Percentiles rank a stretch among this genome's conserved stretches.
These are phyloP conservation scores for Quadroppia sp. DNA, from an alignment of 2,888 invertebrate genomes.

Conservation along the genomic window DNA sequence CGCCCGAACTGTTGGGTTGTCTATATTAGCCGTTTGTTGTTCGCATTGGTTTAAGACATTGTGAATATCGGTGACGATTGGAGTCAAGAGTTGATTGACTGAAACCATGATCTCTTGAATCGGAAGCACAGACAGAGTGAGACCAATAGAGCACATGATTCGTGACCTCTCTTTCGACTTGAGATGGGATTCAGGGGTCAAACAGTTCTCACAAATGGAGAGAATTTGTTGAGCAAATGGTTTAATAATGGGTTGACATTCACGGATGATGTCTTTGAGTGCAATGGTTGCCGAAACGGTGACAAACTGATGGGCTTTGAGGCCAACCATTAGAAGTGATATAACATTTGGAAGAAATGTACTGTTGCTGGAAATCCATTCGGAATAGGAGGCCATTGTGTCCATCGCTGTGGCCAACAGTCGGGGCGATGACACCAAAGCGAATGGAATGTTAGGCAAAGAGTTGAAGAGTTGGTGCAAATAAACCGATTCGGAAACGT, in stretches of 20 bases:
- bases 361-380: slow-evolving; percentile 74
- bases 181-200: slow-evolving; percentile 53
- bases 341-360: slow-evolving; percentile 64
- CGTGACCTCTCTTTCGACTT: slow-evolving; percentile 67
- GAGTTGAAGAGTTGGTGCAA: slow-evolving; percentile 61
- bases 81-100: slow-evolving; percentile 65
- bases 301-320: slow-evolving; percentile 63
- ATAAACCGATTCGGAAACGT: slow-evolving; percentile 59
- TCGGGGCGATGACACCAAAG: slow-evolving; percentile 51
- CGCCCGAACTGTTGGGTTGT: neutral
- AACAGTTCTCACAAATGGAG: slow-evolving; percentile 59
- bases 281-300: slow-evolving; percentile 77
- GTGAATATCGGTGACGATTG: slow-evolving; percentile 50
- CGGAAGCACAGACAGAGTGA: slow-evolving; percentile 65
- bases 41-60: slow-evolving; percentile 31
- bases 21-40: neutral
- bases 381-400: slow-evolving; percentile 71
- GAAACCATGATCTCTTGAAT: slow-evolving; percentile 63
- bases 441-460: slow-evolving; percentile 63
- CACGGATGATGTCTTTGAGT: slow-evolving; percentile 76
- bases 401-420: slow-evolving; percentile 41
- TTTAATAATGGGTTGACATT: slow-evolving; percentile 69
- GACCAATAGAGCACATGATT: slow-evolving; percentile 71
- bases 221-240: slow-evolving; percentile 73
- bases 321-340: slow-evolving; percentile 64